Base-by-base conservation (phyloP, 2,113 vertebrate species). In the Heteronetta atricapilla region DNA sequence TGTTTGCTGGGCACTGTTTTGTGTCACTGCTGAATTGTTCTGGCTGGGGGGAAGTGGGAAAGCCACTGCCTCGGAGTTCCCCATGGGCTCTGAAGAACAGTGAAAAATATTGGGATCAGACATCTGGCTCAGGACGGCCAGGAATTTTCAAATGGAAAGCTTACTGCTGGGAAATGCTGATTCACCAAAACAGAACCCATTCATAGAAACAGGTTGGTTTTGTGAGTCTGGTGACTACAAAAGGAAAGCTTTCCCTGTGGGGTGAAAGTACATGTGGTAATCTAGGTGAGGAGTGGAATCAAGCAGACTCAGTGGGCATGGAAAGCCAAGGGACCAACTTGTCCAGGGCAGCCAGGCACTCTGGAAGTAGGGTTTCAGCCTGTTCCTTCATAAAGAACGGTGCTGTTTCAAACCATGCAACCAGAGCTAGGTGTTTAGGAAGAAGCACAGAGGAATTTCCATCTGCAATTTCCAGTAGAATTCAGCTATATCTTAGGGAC, bases 1-100 rank as follows among this genome's bases (percentile, higher is more conserved):
- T 62, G 36, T 95, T 95, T 56, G 94, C 67, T 85, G 79, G 90
- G 70, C 73, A 44, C 55, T 88, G 91, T 75, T 91, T 75, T 20
- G 40, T 6, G 55, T 92, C 15, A 11, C 85, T 88, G 64, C 75
- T 7, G 63, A 95, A 90, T 90, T 89, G 8, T 72, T 72, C 93
- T 90, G 94, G 91, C 90, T 52, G 29, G 29, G 52, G 59, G 25
- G 60, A 15, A 79, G 82, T 8, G 72, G 63, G 68, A 62, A 77
- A 97, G 73, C 46, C 4, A 7, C 78, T 92, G 93, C 93, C 88
- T 93, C 25, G 17, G 74, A 70, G 83, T 46, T 48, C 44, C 25
- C 62, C 13, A 40, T 9, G 50, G 48, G 12, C 48, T 73, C 66
- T 29, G 23, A 58, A 21, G 29, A 46, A 11, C 28, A 52, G 52